Base-by-base conservation (phyloP, 2,888 invertebrate species). In the Amorpha juglandis region DNA sequence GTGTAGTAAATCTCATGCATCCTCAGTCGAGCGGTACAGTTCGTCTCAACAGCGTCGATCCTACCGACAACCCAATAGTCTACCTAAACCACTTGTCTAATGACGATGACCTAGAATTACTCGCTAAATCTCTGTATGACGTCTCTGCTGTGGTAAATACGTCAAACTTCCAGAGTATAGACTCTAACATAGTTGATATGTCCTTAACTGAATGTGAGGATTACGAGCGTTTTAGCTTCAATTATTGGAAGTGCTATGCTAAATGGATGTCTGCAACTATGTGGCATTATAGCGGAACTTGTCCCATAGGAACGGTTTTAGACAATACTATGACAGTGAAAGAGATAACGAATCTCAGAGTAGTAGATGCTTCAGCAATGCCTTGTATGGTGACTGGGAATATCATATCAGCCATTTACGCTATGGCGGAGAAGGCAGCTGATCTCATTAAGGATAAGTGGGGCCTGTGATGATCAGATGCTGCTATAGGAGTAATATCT, bases 251-350 rank as follows among this genome's bases (percentile, higher is more conserved):
- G 8, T 83, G 82, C 16, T 82, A 80, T 52, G 72, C 69, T 2
- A n/a, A 72, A 94, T 95, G 66, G 1, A 50, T 50, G 50, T 9
- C 19, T 8, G 9, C 19, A 1, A 19, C 50, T 19, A 9, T 7
- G 9, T 97, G 96, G 78, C 96, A 96, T 82, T 96, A 95, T 0
- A 89, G 94, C 0, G 95, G 96, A 0, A 96, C 96, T 0, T 95
- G 95, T 64, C 96, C 96, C 78, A 96, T 97, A 96, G 97, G 96
- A 0, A 93, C 95, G 0, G 96, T 97, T 0, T 95, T 96, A 0
- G 95, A 95, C 82, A 91, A 94, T 0, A 78, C 95, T 35, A 82
- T 97, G 7, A 55, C 52, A 0, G 83, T 84, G 0, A 62, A 62
- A 11, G 78, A 76, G 0, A 66, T 81, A 0, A 11, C 67, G 4